Base-by-base conservation (phyloP, 2,797 vertebrate species). In the Harpagifer antarcticus region DNA sequence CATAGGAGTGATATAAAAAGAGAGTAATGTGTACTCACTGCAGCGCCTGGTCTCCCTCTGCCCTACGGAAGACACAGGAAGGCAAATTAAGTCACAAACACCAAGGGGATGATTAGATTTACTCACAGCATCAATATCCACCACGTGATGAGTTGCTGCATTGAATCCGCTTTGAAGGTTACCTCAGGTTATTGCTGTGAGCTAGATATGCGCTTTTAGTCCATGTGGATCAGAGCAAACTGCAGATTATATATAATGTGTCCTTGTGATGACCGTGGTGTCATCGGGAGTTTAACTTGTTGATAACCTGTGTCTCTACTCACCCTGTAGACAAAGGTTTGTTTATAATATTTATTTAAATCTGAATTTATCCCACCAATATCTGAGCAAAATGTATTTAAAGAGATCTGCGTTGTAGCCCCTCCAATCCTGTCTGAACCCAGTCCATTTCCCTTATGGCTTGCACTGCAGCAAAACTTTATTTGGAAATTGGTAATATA, bases 1-100 rank as follows among this genome's bases (percentile, higher is more conserved):
- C 31, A 69, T 57, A 23, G 67, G 53, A 57, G 20, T 17, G 12
- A 61, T 9, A 50, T 37, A 8, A 15, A 70, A 52, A 61, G 16
- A 74, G 19, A 61, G 19, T 12, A 63, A 0, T 58, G 65, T 76
- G 73, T 90, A 98, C 97, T 99, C 94, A 99, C 98, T 23, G 96
- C 86, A 76, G 97, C 96, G 95, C 98, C 98, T 68, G 97, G 80
- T 86, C 96, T 96, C 90, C 98, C 98, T 95, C 98, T 97, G 86
- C 96, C 98, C 98, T 99, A 93, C 88, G 93, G 84, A 92, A 93
- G 88, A 94, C 83, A 95, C 86, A 80, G 87, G 86, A 90, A 82
- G 81, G 66, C 76, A 88, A 84, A 86, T 90, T 92, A 93, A 93
- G 88, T 89, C 82, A 86, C 83, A 87, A 75, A 89, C 78, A 86